Base-by-base conservation (phyloP, 2,797 vertebrate species). In the Ciconia nigra region DNA sequence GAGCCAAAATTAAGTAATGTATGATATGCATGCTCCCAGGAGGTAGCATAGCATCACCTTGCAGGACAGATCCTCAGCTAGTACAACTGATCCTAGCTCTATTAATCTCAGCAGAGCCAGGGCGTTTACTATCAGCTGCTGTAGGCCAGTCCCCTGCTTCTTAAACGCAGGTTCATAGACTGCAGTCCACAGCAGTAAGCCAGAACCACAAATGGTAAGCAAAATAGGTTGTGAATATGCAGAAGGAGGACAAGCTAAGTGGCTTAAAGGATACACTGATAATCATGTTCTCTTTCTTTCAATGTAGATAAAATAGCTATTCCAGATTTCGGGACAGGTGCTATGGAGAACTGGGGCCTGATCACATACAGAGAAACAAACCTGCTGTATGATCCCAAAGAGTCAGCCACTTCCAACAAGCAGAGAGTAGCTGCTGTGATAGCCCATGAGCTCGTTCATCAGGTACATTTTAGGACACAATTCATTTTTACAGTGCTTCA, bases 291-390 rank as follows among this genome's bases (percentile, higher is more conserved):
- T 93, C 71, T 80, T 65, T 90, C 69, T 96, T 90, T 93, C 80
- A 49, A 82, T 97, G 11, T 90, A 99, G 99, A 99, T 98, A 98
- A 99, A 98, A 99, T 99, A 57, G 99, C 99, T 89, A 99, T 99
- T 97, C 99, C 99, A 96, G 99, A 99, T 97, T 99, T 99, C 37
- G 99, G 99, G 15, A 99, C 99, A 0, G 99, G 99, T 39, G 99
- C 99, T 49, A 99, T 99, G 99, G 99, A 99, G 96, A 99, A 99
- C 98, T 99, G 99, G 99, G 99, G 99, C 8, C 98, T 99, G 67
- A 98, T 99, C 97, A 99, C 99, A 49, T 99, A 99, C 97, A 98
- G 99, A 94, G 99, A 99, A 96, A 99, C 98, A 39, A 99, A 99
- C 96, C 97, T 99, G 90, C 98, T 99, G 59, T 99, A 98, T 28